Base-by-base conservation (phyloP, 2,888 invertebrate genomes). In the Agelastica alni region DNA sequence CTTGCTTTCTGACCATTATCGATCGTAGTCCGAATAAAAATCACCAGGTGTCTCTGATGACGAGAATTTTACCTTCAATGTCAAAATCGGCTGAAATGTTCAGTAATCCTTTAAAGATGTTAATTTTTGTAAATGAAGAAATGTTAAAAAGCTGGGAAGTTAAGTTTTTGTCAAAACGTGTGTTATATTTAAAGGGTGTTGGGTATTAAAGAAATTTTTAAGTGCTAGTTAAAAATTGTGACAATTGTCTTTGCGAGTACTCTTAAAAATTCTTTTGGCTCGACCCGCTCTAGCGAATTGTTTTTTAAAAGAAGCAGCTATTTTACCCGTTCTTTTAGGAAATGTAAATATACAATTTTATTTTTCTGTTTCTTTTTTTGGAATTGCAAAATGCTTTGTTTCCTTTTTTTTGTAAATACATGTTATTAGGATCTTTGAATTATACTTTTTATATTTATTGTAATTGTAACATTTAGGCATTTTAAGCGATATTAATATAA, bases 311-410 rank as follows among this genome's bases (percentile, higher is more conserved):
- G 41, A 22, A 34, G 49, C 54, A 54, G 49, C 54, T 54, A 54
- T 43, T 54, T 42, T 53, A 22, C 26, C 32, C 18, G 44, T 20
- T 39, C 12, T 49, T 58, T 46, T 58, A 52, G 45, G 41, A 47
- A 34, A 56, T 56, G 47, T 52, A 34, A 52, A 55, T 41, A 58
- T 53, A 55, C 5, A 41, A 48, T 36, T 51, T 58, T 52, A 41
- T 48, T 39, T 54, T 45, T 36, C 7, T 17, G 34, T 34, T 32
- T 34, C 14, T 13, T 14, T 34, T 34, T 37, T 16, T 37, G 36
- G 41, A 22, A 36, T 36, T 34, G 49, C 26, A 28, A 32, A 42
- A 41, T 14, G 28, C 30, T 10, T 58, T 44, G n/a, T n/a, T n/a
- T 31, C n/a, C n/a, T 10, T 34, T 53, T 32, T 51, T 37, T 46